These are phyloP conservation scores for Anguilla megastoma DNA, from an alignment of 2,797 vertebrate species.

Conservation along the genomic window DNA sequence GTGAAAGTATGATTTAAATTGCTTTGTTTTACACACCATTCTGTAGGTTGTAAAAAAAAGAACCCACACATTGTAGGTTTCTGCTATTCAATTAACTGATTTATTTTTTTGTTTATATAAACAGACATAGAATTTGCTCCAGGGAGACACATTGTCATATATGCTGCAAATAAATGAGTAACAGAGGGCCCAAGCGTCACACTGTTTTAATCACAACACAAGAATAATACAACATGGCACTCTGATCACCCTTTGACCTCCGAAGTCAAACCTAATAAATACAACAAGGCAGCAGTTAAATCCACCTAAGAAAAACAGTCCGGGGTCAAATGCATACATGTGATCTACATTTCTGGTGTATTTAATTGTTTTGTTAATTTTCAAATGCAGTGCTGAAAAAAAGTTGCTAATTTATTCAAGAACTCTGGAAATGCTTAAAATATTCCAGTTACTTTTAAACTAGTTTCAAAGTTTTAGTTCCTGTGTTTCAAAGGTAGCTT, in stretches of 20 bases:
- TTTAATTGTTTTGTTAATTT: neutral
- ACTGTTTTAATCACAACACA: slow-evolving; percentile 18
- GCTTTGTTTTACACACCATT: too few species aligned
- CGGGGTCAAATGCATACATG: slow-evolving; percentile 3
- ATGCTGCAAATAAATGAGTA: neutral
- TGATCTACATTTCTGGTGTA: slow-evolving; percentile 8
- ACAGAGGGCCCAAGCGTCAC: neutral
- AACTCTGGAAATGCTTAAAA: neutral
- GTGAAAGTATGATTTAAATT: too few species aligned
- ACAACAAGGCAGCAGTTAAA: neutral
- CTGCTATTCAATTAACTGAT: neutral
- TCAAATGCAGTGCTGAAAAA: neutral
- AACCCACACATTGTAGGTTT: too few species aligned
- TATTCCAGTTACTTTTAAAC: neutral
- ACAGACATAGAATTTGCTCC: neutral
- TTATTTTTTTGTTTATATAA: neutral
- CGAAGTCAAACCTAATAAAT: slow-evolving; percentile 32
- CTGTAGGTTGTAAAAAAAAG: too few species aligned
- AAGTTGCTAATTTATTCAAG: neutral
- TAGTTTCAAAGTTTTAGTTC: neutral
- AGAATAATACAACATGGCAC: slow-evolving; percentile 15
- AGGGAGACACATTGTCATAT: slow-evolving; percentile 20
- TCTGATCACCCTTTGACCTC: slow-evolving; percentile 14
- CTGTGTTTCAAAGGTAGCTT: neutral
- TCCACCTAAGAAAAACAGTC: slow-evolving; percentile 21